These are phyloP conservation scores for Mohoua ochrocephala DNA, from an alignment of 2,113 vertebrate genomes.

Conservation along the genomic window DNA sequence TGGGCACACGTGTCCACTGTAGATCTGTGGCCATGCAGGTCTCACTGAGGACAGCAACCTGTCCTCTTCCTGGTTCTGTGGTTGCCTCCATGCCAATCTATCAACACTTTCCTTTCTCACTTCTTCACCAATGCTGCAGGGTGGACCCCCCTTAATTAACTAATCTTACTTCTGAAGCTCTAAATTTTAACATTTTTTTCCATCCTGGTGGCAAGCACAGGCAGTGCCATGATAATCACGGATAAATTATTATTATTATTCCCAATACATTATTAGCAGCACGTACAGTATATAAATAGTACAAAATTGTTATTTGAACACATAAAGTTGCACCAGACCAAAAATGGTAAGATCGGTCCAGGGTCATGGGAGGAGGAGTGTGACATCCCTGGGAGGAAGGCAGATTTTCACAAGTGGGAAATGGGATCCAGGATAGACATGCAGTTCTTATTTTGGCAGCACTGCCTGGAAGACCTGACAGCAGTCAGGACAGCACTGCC, in stretches of 20 bases:
- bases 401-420: neutral
- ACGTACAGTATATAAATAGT: neutral
- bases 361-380: neutral
- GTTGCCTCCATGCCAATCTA: neutral
- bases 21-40: neutral
- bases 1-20: neutral
- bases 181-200: neutral
- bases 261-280: neutral
- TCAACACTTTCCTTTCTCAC: neutral
- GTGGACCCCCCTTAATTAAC: neutral
- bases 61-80: neutral
- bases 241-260: neutral
- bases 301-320: neutral
- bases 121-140: neutral
- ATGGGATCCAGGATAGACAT: neutral
- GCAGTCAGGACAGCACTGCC: neutral
- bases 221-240: neutral
- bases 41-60: neutral
- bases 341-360: neutral
- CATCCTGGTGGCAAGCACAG: neutral
- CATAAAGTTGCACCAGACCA: neutral
- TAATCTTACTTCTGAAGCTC: neutral
- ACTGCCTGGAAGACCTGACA: neutral
- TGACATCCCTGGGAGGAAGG: neutral
- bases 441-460: neutral